Base-by-base conservation (phyloP, 2,888 invertebrate species). In the Listrodromus nycthemerus region DNA sequence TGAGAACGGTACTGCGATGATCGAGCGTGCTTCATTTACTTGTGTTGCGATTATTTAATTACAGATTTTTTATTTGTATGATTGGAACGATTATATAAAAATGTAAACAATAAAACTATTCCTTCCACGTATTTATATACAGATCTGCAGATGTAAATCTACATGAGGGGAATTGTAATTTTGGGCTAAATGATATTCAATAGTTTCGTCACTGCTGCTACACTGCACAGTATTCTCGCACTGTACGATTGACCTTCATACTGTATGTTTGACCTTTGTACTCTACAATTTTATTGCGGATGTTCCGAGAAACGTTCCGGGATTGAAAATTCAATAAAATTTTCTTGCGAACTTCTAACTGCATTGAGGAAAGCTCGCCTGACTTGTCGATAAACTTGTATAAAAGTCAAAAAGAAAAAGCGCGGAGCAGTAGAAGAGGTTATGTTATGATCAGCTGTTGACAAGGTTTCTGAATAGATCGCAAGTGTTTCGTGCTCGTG, bases 401-500 rank as follows among this genome's bases (percentile, higher is more conserved):
- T 33, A 19, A 0, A 0, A 50, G 1, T 19, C 8, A n/a, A 48
- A 2, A 30, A 10, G 1, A n/a, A 45, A 50, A 50, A 50, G 19
- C 24, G 52, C 7, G 33, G 1, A 8, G 8, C 8, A 33, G 8
- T 33, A 21, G 10, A 63, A 52, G 52, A 10, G 74, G 69, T 75
- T 63, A 70, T 50, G 52, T 48, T 63, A 19, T 16, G 45, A 69
- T 75, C 80, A 69, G 61, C 69, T 80, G 74, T 66, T 37, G 10
- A 61, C 5, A 45, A 66, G 27, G 27, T 1, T 3, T 1, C 55
- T 52, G 30, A 13, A 10, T 5, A 10, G n/a, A 6, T 52, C 6
- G 10, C 66, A 21, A 58, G 27, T 58, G 48, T 10, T 55, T 16
- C 52, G 27, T 52, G 8, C 8, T 21, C 55, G 55, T 5, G 19